Base-by-base conservation (phyloP, 2,888 invertebrate genomes). In the Luperina nickerlii region DNA sequence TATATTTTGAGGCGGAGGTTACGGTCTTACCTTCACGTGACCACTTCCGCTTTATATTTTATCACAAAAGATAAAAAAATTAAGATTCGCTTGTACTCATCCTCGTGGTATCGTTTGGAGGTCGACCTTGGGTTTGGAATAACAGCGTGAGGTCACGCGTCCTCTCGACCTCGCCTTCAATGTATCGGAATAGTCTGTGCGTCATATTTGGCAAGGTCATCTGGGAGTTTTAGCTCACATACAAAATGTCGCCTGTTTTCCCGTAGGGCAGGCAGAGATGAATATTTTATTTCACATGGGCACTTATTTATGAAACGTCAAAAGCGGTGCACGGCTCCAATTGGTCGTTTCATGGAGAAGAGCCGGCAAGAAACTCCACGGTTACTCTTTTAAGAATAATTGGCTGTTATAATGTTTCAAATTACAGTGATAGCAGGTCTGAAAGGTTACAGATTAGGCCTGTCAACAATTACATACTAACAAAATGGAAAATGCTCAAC, bases 31-130 rank as follows among this genome's bases (percentile, higher is more conserved):
- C 11, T 27, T 24, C 24, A 69, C 0, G 7, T 24, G 27, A 9
- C 24, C 13, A 45, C 0, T 81, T 79, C 79, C 81, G 73, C 32
- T 0, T 38, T 4, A 51, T 4, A 81, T 45, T 15, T 81, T 73
- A 15, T 54, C 45, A 54, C 24, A 54, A 79, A 79, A 81, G 73
- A 63, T 79, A 18, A 69, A 79, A 69, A 78, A 48, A 57, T 48
- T 57, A 51, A n/a, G 67, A 79, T 62, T 62, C 38, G 38, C 62
- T 63, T n/a, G 3, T 42, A 71, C 51, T 9, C 48, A 63, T 54
- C 81, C 62, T 73, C 81, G 32, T 63, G 5, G 24, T 27, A 45
- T 42, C 4, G 32, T 63, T 63, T 20, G n/a, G 67, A 78, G 57
- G 51, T 48, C 38, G 11, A 57, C 79, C 79, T 81, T 73, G 54